Evolutionary conservation across 2,888 invertebrate genomes (phyloP).

Genomic region (Fragum whitleyi): DNA sequence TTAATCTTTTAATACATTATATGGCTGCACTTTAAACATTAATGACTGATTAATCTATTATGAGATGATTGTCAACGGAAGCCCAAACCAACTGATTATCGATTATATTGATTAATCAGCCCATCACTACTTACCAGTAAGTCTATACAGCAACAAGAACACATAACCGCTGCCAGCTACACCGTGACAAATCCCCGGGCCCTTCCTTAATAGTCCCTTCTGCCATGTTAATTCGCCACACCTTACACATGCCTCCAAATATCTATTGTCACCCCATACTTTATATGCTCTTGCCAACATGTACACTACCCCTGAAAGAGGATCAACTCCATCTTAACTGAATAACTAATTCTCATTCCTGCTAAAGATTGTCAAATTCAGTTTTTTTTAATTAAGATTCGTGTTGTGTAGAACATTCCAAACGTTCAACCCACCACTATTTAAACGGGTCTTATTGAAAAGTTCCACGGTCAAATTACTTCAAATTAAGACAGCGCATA

Average conservation of each 20-base stretch:
- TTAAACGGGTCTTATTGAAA: no score
- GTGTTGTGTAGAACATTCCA: no score
- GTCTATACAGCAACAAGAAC: conserved; percentile 88
- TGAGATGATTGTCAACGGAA: no score
- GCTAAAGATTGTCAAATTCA: background rate
- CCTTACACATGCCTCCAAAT: conserved; percentile 89
- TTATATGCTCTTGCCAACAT: conserved; percentile 93
- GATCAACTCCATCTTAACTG: background rate
- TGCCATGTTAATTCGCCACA: conserved; percentile 93
- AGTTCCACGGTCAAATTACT: no score
- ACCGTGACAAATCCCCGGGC: conserved; percentile 96
- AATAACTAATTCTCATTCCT: background rate
- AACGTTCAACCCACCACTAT: no score
- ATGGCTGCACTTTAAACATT: no score
- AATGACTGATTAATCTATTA: no score
- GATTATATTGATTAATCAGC: no score
- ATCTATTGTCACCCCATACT: conserved; percentile 90
- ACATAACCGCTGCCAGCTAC: conserved; percentile 84
- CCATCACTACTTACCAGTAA: conserved; percentile 88
- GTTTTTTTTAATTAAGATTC: no score
- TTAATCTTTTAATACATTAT: no score
- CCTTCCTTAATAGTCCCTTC: conserved; percentile 93
- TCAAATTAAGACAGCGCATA: no score
- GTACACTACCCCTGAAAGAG: conserved; percentile 89
- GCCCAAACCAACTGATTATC: no score